These are phyloP conservation scores for Anguilla pacifica DNA, from an alignment of 2,797 vertebrate genomes.

Conservation along the genomic window DNA sequence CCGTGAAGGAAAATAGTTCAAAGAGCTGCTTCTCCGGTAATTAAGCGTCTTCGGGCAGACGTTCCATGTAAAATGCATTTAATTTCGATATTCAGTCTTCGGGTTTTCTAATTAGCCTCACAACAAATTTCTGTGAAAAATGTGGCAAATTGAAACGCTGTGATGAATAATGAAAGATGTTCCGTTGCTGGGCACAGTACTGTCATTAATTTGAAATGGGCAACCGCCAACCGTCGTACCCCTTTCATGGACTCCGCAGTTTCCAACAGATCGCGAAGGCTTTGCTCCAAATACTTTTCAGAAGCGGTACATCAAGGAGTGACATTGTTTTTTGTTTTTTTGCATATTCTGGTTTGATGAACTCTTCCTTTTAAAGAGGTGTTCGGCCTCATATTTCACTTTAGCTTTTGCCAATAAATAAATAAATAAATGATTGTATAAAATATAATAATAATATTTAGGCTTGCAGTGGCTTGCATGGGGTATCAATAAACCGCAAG, in stretches of 20 bases:
- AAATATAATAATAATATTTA: conserved; percentile 71
- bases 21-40: not conserved
- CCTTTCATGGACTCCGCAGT: not conserved
- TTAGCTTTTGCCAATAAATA: conserved; percentile 60
- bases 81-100: not conserved
- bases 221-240: not conserved
- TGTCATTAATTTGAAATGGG: not conserved
- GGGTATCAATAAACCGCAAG: conserved; percentile 75
- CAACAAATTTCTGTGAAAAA: not conserved
- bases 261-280: not conserved
- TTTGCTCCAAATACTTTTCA: not conserved
- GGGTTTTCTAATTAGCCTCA: not conserved
- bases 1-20: not conserved
- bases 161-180: not conserved
- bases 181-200: not conserved
- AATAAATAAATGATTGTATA: conserved; percentile 7
- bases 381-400: conserved; percentile 46
- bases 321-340: not conserved
- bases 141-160: not conserved
- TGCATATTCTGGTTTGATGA: not conserved
- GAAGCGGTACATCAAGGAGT: not conserved
- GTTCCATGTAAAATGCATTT: not conserved
- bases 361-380: not conserved
- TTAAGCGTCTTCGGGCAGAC: not conserved
- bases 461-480: conserved; percentile 68